Conservation (phyloP, 1,140 invertebrate species). For the Diachasma alloeum region DNA sequence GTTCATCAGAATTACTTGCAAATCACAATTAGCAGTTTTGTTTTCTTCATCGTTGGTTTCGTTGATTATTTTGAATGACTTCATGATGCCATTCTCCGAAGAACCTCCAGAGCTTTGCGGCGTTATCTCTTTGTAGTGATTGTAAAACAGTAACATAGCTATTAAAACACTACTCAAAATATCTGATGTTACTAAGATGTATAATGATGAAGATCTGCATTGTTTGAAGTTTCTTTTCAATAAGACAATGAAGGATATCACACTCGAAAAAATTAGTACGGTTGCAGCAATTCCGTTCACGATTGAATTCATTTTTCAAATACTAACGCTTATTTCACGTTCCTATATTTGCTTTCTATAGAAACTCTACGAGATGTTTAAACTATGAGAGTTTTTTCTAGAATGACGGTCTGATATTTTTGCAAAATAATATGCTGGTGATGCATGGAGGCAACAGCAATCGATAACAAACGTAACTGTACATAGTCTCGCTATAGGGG, state of each 20-base stretch:
- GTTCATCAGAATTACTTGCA: conserved; percentile 20
- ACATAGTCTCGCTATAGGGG: background rate
- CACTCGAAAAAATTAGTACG: conserved; percentile 23
- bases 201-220: conserved; percentile 6
- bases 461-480: background rate
- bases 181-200: conserved; percentile 29
- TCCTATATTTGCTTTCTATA: background rate
- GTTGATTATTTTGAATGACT: background rate
- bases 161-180: conserved; percentile 29
- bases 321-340: background rate
- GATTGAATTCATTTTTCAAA: conserved; percentile 25
- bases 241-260: conserved; percentile 20
- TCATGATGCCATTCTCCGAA: background rate
- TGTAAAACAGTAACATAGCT: conserved; percentile 27
- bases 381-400: background rate
- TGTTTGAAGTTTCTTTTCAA: conserved; percentile 23
- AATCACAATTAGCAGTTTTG: conserved; percentile 12
- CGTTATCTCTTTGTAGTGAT: conserved; percentile 9
- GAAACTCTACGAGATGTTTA: background rate
- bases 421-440: background rate
- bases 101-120: background rate
- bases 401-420: background rate
- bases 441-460: background rate
- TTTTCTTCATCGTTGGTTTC: background rate
- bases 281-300: conserved; percentile 25